Base-by-base conservation (phyloP, 2,113 vertebrate species). In the Scopus umbretta region DNA sequence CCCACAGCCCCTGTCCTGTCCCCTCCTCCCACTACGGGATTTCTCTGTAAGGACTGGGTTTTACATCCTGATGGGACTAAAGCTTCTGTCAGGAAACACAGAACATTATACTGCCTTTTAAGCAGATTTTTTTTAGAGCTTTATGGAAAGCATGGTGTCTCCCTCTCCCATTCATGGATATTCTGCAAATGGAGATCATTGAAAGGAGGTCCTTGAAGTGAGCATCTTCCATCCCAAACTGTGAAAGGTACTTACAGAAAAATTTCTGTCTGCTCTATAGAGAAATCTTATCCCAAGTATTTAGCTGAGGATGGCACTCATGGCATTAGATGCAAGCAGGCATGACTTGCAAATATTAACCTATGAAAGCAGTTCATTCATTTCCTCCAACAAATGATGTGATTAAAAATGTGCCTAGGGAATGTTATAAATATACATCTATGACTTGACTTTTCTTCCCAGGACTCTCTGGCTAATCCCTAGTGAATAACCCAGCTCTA, bases 341-440 rank as follows among this genome's bases (percentile, higher is more conserved):
- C 75, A 80, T 72, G 90, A 73, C 88, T 81, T 94, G 74, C 81
- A 89, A 91, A 92, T 87, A 89, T 67, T 80, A 81, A 92, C 61
- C 49, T 68, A 71, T 67, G 75, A 89, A 95, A 95, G 84, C 55
- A 90, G 75, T 78, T 87, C 11, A 61, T 84, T 95, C 1, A 29
- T 74, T 94, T 94, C 87, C 74, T 66, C 72, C 53, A 78, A 73
- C 43, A 94, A 92, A 87, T 26, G 19, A 40, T n/a, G 40, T 0
- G 11, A 95, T 74, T 89, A 86, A 93, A 92, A 90, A 53, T 58
- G 52, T 47, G 40, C 45, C 73, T 56, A 52, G 67, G 42, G 80
- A 96, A 94, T 52, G 7, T 47, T 83, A 88, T 74, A 94, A 92
- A 93, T 82, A 92, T 3, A 67, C 47, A 79, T 32, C 81, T 47